Conservation (phyloP, 2,113 vertebrate species). For the Urocynchramus pylzowi region DNA sequence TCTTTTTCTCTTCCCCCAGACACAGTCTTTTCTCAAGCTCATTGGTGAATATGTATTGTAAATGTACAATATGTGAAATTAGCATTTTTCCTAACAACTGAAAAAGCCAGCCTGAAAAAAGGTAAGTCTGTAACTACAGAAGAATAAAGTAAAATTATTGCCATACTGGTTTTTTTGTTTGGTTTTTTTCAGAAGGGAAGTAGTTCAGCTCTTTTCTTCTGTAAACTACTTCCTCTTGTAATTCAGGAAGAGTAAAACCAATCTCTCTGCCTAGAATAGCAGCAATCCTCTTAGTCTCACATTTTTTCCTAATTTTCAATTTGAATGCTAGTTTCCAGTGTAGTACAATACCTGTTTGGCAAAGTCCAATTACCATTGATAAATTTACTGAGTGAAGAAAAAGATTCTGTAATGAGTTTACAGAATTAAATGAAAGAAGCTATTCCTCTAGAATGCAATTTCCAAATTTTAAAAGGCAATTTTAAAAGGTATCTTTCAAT, state of each 20-base stretch:
- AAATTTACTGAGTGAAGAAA: background rate
- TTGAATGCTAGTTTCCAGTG: background rate
- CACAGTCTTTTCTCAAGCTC: background rate
- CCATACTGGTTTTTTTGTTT: background rate
- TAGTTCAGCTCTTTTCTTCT: background rate
- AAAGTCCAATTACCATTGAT: background rate
- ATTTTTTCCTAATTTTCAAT: background rate
- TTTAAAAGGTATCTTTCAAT: background rate
- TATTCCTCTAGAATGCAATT: background rate
- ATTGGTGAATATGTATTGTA: background rate
- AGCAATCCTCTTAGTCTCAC: background rate
- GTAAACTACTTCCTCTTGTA: background rate
- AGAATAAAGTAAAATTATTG: background rate
- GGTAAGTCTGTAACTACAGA: background rate
- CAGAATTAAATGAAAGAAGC: background rate
- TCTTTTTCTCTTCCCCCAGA: background rate
- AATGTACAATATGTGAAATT: background rate
- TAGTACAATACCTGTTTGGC: background rate
- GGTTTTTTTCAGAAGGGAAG: background rate
- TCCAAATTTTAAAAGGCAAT: background rate
- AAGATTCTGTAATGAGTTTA: background rate
- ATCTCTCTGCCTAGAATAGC: background rate
- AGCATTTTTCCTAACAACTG: background rate
- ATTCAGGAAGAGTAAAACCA: background rate
- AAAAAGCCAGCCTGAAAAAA: background rate